A percentile compares a stretch with the other conserved stretches of the same genome.
Evolutionary conservation across 2,888 invertebrate genomes (phyloP).

Genomic region (Brenthis daphne): DNA sequence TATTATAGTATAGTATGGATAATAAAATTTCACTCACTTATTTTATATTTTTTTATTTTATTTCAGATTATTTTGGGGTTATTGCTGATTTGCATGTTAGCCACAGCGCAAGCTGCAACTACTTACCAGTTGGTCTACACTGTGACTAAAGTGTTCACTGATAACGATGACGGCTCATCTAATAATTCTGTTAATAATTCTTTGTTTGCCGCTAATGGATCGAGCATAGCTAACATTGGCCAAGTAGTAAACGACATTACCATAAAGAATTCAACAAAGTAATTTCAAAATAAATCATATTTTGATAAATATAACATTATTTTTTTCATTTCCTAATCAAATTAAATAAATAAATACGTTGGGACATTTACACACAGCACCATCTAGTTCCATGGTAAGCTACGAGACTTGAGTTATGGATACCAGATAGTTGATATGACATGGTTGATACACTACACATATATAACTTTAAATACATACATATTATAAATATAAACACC

Average conservation of each 20-base stretch:
- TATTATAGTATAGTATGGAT: too few species aligned
- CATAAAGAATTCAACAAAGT: not conserved
- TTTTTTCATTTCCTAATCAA: too few species aligned
- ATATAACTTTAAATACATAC: too few species aligned
- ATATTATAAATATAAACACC: too few species aligned
- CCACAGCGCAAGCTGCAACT: conserved; percentile 7
- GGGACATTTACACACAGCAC: too few species aligned
- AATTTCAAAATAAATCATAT: not conserved
- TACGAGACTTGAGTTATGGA: too few species aligned
- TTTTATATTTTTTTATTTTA: not conserved
- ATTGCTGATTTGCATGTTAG: conserved; percentile 9
- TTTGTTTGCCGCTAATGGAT: not conserved
- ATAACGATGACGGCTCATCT: not conserved
- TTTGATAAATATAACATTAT: not conserved
- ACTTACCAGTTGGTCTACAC: conserved; percentile 1
- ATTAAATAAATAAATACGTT: too few species aligned
- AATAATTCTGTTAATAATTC: not conserved
- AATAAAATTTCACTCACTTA: too few species aligned
- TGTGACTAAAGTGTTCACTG: conserved; percentile 5
- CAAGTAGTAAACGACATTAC: conserved; percentile 1
- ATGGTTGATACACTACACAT: too few species aligned
- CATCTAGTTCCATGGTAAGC: too few species aligned
- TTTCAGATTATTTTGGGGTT: conserved; percentile 21
- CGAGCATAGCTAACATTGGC: conserved; percentile 4
- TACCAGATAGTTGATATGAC: too few species aligned